These are phyloP conservation scores for Xylota segnis DNA, from an alignment of 2,888 invertebrate genomes.

Conservation along the genomic window DNA sequence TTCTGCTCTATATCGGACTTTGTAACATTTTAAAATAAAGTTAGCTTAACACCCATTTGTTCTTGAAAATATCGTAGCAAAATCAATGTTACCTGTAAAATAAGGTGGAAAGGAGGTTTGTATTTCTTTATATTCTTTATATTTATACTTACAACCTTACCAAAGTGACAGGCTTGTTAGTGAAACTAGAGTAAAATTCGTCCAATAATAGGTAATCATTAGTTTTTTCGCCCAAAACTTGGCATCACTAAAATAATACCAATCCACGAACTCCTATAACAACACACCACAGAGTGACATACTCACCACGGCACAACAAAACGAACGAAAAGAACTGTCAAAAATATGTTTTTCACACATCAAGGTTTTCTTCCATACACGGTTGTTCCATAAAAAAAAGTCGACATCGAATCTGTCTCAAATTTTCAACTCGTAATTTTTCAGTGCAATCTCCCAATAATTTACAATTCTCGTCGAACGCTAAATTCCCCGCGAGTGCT, in stretches of 20 bases:
- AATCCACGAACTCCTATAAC: neutral
- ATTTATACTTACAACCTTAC: no score
- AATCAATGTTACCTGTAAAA: no score
- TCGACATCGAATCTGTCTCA: conserved; percentile 48
- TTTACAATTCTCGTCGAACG: neutral
- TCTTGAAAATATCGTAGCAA: no score
- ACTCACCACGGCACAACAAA: conserved; percentile 63
- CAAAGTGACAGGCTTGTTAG: no score
- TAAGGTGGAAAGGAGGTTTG: no score
- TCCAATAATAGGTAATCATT: no score
- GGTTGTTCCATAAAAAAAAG: conserved; percentile 64
- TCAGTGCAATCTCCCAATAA: conserved; percentile 4
- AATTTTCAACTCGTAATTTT: conserved; percentile 42
- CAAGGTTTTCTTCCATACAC: conserved; percentile 75
- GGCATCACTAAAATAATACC: conserved; percentile 53
- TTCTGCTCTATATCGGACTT: no score
- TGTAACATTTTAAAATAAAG: no score
- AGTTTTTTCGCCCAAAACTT: neutral
- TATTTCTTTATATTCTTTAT: no score
- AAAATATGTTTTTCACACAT: conserved; percentile 73
- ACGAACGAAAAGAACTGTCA: conserved; percentile 68
- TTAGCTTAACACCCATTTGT: no score
- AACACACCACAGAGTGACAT: conserved; percentile 31
- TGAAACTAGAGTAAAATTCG: no score
- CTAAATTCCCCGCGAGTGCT: conserved; percentile 10